Base-by-base conservation (phyloP, 2,888 invertebrate species). In the Dicycla oo region DNA sequence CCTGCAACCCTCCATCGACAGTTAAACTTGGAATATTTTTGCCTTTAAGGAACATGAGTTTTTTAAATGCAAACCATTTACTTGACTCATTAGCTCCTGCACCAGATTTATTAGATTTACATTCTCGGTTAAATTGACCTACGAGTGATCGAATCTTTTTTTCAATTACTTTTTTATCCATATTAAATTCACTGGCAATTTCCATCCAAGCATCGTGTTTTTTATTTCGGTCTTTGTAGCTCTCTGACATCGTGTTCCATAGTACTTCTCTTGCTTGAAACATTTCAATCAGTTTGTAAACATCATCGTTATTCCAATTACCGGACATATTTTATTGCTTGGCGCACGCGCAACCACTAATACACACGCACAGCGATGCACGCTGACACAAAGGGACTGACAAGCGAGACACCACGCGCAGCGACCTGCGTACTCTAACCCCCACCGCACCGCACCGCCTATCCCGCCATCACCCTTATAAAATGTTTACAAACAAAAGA, bases 191-290 rank as follows among this genome's bases (percentile, higher is more conserved):
- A 72, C 53, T 68, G 57, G 63, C 57, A 67, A 77, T 80, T 83
- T 83, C 76, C 75, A 79, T 81, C 82, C 82, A 84, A 78, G 81
- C 85, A 76, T 84, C 81, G 78, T 84, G 83, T 85, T 84, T 85
- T 49, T 84, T 83, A 81, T 78, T 83, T 81, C 83, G 80, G 75
- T 84, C 58, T 81, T 84, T 83, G 77, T 83, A 84, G 69, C 23
- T 23, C 73, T 84, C 84, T 79, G 75, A 78, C n/a, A 79, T 80
- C 76, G 83, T 81, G 74, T 84, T 80, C 83, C 79, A 84, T 23
- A 84, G 75, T 75, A 82, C 70, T 83, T 84, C 81, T 80, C 81
- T 83, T 82, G 77, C 84, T 83, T 83, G 74, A 83, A 84, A 84
- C 76, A 83, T 80, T 83, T 84, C 78, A 81, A 84, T 83, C 83